Evolutionary conservation across 1,140 invertebrate species (phyloP).

Genomic region (Augochlora pura): DNA sequence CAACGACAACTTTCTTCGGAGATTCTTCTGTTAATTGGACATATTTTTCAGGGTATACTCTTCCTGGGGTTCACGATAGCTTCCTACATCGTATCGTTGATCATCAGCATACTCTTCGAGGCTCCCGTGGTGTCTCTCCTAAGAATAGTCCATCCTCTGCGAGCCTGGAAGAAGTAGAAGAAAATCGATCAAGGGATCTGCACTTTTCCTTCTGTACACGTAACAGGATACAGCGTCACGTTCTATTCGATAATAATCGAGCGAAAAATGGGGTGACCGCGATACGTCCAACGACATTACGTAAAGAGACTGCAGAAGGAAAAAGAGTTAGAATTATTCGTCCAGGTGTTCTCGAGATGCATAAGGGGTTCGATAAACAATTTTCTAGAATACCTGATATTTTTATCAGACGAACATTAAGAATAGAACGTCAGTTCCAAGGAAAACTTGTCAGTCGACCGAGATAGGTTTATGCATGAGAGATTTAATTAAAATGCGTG

Average conservation of each 20-base stretch:
- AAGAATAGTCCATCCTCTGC: conserved; percentile 69
- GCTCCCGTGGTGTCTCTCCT: conserved; percentile 71
- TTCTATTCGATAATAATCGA: neutral
- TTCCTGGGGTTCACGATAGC: conserved; percentile 63
- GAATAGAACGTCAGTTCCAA: neutral
- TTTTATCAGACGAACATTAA: no score
- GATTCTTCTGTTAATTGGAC: neutral
- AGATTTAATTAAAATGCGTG: neutral
- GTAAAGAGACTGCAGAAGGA: neutral
- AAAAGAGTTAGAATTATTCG: no score
- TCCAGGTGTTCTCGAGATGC: no score
- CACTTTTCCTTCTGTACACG: neutral
- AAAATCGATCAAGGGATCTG: no score
- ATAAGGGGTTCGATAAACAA: no score
- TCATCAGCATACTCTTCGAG: conserved; percentile 70
- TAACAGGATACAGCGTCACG: neutral
- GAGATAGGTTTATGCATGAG: neutral
- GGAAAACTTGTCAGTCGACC: neutral
- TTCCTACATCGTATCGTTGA: conserved; percentile 62
- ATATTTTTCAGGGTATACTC: conserved; percentile 58
- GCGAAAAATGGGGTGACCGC: no score
- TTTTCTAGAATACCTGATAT: no score
- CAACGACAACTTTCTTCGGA: no score
- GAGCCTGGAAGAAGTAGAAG: conserved; percentile 55
- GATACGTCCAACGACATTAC: neutral